Conservation (phyloP, 1,140 invertebrate genomes). For the Drosophila lacteicornis region DNA sequence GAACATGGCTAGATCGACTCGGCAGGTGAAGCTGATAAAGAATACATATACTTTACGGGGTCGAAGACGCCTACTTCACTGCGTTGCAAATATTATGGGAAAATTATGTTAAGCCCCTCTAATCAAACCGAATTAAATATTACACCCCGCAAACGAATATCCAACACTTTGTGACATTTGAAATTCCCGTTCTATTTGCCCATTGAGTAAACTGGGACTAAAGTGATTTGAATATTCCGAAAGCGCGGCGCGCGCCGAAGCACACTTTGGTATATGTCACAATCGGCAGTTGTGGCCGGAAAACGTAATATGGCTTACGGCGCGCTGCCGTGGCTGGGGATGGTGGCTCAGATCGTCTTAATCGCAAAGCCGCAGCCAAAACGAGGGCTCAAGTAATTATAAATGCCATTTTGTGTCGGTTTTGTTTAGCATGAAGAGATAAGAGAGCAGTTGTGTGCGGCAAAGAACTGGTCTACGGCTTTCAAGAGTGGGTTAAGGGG, state of each 20-base stretch:
- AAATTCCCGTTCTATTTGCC: constrained; percentile 1
- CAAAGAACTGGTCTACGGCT: neutral
- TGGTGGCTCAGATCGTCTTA: constrained; percentile 37
- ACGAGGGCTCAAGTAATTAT: constrained; percentile 69
- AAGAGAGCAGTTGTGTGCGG: constrained; percentile 45
- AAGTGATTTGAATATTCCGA: constrained; percentile 41
- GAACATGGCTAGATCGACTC: too few species aligned
- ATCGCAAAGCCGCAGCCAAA: constrained; percentile 57
- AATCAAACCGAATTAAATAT: constrained; percentile 12
- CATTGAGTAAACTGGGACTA: constrained; percentile 5
- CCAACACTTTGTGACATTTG: neutral
- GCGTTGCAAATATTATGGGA: too few species aligned
- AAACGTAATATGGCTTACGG: neutral
- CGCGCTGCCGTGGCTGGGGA: neutral
- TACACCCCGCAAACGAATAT: neutral
- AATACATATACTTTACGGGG: too few species aligned
- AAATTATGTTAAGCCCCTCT: neutral
- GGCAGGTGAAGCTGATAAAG: too few species aligned
- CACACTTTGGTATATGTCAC: constrained; percentile 12
- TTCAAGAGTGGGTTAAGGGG: constrained; percentile 6
- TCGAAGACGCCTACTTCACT: too few species aligned
- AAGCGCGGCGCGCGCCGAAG: neutral
- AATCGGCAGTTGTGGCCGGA: neutral
- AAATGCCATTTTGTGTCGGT: constrained; percentile 60
- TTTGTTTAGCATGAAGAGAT: constrained; percentile 54